These are phyloP conservation scores for Moxostoma hubbsi DNA, from an alignment of 2,797 vertebrate genomes.

Conservation along the genomic window DNA sequence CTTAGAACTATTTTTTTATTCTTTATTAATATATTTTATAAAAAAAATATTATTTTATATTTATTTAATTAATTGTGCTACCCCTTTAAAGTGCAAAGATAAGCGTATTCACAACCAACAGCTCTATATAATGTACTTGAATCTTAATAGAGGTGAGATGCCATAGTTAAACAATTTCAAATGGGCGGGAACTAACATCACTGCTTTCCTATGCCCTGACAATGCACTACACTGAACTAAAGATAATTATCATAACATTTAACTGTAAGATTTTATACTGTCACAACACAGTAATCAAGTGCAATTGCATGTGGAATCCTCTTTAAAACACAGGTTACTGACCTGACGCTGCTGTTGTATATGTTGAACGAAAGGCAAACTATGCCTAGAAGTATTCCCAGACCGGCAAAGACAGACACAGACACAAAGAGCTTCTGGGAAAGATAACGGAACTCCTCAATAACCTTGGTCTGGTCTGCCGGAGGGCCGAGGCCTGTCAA, in stretches of 20 bases:
- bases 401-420: constrained; percentile 87
- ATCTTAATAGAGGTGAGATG: neutral
- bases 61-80: no score
- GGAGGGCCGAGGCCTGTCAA: constrained; percentile 82
- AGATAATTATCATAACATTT: neutral
- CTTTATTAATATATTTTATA: no score
- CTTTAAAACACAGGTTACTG: constrained; percentile 3
- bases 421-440: constrained; percentile 94
- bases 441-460: constrained; percentile 88
- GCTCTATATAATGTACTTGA: neutral
- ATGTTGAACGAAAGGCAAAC: constrained; percentile 93
- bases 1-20: no score
- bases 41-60: no score
- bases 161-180: neutral
- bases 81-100: no score
- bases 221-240: neutral
- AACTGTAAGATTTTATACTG: neutral
- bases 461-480: constrained; percentile 90
- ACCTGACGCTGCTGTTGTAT: constrained; percentile 94
- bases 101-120: neutral
- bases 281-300: neutral
- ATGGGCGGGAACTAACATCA: no score
- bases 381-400: constrained; percentile 89
- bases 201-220: no score
- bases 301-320: neutral